Evolutionary conservation across 2,797 vertebrate species (phyloP), one percentile per base, ranked within the genome.

Genomic region (Gobionotothen gibberifrons): DNA sequence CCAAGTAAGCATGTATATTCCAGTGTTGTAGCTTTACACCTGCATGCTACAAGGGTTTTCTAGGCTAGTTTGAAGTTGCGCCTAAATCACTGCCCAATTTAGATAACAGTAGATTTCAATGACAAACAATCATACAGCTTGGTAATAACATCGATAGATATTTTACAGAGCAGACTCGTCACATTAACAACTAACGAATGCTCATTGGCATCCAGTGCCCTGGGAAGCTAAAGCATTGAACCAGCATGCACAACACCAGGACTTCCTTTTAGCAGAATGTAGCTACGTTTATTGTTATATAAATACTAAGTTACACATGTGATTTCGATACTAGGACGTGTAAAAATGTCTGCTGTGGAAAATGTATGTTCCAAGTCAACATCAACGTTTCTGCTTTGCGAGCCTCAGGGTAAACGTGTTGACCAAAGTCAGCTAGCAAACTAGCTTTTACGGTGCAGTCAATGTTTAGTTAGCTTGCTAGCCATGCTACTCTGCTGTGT

Each of bases 331-430:
- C 7, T 1, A 26, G 26, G 26, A 26, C 4, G 26, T 26, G 26
- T 26, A 26, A 5, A 5, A 26, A 26, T 26, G 26, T 26, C 26
- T 26, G 26, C 26, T 26, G 26, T 26, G 26, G 26, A 26, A 26
- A 1, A 36, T 36, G 32, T 36, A 32, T 36, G 1, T 5, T 7
- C 2, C 2, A 47, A 11, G 1, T 9, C 8, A 7, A 5, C 2
- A 6, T 36, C 0, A 1, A 58, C 1, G 5, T 58, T 1, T 1
- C 7, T 26, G 13, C 6, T 1, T 1, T 29, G 12, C 12, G 39
- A 61, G 11, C 12, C 32, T 48, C 2, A 16, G 36, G 3, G 6
- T 58, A 77, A 84, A 76, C 78, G 76, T 79, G 75, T 61, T 54
- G 48, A 44, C 6, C 32, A 47, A 36, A 17, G 14, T 76, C 53